Evolutionary conservation across 1,140 invertebrate genomes (phyloP), one percentile per base, ranked within the genome.

Genomic region (Chironomus tepperi): DNA sequence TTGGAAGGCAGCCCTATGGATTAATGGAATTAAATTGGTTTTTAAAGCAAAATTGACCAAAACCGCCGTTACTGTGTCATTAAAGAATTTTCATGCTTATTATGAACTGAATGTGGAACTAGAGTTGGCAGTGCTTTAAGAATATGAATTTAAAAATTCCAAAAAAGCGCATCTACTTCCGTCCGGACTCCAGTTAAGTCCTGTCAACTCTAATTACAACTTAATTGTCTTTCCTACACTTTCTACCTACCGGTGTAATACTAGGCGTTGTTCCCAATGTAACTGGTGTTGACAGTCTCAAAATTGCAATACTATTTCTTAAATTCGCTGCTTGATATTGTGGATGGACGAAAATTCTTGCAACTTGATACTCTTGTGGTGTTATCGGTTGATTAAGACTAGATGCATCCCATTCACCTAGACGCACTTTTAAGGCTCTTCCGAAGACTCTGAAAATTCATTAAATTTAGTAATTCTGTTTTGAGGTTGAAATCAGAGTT

Each of bases 321-420:
- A 93, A 80, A 77, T 89, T 91, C 24, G 82, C 83, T 0, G 86
- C 79, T 78, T 89, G 89, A 78, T 86, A 93, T 5, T 85, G 81
- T 0, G 89, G 88, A 78, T 93, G 89, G 18, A 87, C 81, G 65
- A 86, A 86, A 10, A 91, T 84, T 76, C 81, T 84, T 2, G 79
- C 77, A 0, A 89, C 79, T 6, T 76, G 81, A 73, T 87, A 86
- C 76, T 91, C 89, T 76, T 88, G 82, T 74, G 85, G 87, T 3
- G 87, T 84, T 70, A 89, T 84, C 0, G 86, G 86, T 75, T 91
- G 89, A 8, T 79, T 85, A 0, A 85, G 86, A 0, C 82, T 84
- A n/a, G 83, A 82, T 0, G 85, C 87, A 79, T 91, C 85, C 89
- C 89, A 91, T 78, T 90, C 90, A 0, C 90, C 90, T 0, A 91